These are phyloP conservation scores for Hydrochoerus hydrochaeris DNA, from an alignment of 2,113 vertebrate species.

Conservation along the genomic window DNA sequence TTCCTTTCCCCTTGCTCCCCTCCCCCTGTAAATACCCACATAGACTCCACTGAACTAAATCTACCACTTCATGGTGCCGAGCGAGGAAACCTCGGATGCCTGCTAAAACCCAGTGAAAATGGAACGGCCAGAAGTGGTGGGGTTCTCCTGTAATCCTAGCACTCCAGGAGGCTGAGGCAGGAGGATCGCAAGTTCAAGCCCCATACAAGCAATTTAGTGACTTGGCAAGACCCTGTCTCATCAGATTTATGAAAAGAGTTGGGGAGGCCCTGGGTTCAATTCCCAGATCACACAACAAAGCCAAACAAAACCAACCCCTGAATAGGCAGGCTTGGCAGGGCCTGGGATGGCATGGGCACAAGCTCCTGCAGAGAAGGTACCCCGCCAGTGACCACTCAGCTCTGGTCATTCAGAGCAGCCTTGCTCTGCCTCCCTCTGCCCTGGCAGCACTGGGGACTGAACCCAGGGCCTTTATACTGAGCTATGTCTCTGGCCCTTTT, in stretches of 20 bases:
- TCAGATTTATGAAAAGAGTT: background rate
- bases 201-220: background rate
- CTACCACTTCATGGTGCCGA: background rate
- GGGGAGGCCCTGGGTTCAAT: background rate
- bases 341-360: background rate
- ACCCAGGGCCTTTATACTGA: background rate
- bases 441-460: background rate
- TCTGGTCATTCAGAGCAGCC: background rate
- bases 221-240: background rate
- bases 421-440: background rate
- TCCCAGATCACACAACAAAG: background rate
- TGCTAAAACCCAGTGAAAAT: background rate
- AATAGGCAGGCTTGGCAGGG: background rate
- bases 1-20: background rate
- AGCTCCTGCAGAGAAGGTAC: background rate
- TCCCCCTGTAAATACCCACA: background rate
- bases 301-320: background rate
- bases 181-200: background rate
- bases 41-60: background rate
- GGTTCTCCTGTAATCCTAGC: background rate
- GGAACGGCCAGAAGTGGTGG: background rate
- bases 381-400: background rate
- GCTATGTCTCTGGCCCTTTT: background rate
- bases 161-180: background rate
- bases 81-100: background rate